Percentiles rank a stretch among this genome's conserved stretches.
These are phyloP conservation scores for Maconellicoccus hirsutus DNA, from an alignment of 1,140 invertebrate species.

Conservation along the genomic window DNA sequence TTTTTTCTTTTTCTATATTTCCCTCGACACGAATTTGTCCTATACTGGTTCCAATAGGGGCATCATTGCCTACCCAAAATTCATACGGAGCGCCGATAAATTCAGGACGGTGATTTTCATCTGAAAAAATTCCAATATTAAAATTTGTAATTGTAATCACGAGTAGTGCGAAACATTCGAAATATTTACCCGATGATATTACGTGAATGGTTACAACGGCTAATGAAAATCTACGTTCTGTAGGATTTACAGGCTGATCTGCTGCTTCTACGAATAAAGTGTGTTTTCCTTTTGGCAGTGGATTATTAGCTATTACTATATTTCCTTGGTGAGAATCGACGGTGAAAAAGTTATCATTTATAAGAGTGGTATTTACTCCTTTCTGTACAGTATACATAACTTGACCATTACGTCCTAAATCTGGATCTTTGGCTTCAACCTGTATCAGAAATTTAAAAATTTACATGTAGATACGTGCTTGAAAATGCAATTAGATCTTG, in stretches of 20 bases:
- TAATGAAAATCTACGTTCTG: constrained; percentile 62
- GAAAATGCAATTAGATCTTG: not conserved
- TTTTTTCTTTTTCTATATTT: constrained; percentile 48
- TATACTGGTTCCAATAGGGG: constrained; percentile 67
- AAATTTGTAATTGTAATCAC: not conserved
- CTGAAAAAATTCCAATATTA: not conserved
- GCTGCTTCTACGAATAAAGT: constrained; percentile 68
- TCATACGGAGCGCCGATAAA: constrained; percentile 81
- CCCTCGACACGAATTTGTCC: constrained; percentile 68
- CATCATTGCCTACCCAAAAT: constrained; percentile 77
- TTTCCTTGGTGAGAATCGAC: constrained; percentile 58
- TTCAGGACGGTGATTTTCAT: constrained; percentile 23
- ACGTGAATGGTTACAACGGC: constrained; percentile 70
- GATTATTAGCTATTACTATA: constrained; percentile 54
- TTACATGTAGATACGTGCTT: not conserved
- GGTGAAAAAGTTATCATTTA: constrained; percentile 47
- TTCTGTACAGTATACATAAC: constrained; percentile 64
- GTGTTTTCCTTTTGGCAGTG: constrained; percentile 52
- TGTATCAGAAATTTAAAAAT: constrained; percentile 23
- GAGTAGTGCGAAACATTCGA: not conserved
- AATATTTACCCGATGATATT: constrained; percentile 36
- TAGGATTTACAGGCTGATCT: constrained; percentile 68
- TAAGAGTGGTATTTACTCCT: constrained; percentile 47
- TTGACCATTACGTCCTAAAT: constrained; percentile 64
- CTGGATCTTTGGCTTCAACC: constrained; percentile 65